Evolutionary conservation across 2,113 vertebrate genomes (phyloP).

Genomic region (Sinocyclocheilus maitianheensis): DNA sequence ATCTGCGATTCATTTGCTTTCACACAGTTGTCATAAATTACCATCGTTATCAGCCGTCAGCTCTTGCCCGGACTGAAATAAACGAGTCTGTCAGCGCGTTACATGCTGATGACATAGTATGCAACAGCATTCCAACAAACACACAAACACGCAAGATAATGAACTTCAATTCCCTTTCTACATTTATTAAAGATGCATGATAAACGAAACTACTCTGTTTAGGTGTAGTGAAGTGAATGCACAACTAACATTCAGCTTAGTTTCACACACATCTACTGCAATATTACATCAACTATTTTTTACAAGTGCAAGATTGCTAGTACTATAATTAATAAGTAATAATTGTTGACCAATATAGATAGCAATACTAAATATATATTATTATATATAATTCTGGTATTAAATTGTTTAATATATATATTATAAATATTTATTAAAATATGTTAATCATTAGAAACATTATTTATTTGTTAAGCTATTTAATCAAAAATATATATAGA

Average conservation of each 20-base stretch:
- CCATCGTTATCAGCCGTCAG: conserved; percentile 29
- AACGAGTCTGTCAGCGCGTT: conserved; percentile 34
- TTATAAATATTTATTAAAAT: too few species aligned
- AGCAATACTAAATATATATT: too few species aligned
- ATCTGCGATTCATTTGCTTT: conserved; percentile 35
- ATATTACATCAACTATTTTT: background rate
- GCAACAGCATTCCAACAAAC: conserved; percentile 10
- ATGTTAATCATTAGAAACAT: too few species aligned
- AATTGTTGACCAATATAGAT: background rate
- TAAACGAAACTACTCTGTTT: background rate
- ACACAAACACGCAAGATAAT: background rate
- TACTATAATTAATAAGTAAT: background rate
- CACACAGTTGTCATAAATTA: conserved; percentile 40
- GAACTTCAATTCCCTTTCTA: background rate
- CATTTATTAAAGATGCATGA: background rate
- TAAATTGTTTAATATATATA: too few species aligned
- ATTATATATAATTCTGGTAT: too few species aligned
- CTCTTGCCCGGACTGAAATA: conserved; percentile 12
- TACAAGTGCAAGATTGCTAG: background rate
- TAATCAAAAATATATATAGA: too few species aligned
- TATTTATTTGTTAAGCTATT: too few species aligned
- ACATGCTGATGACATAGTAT: conserved; percentile 34
- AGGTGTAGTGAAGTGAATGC: background rate
- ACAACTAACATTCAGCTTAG: background rate
- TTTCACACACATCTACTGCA: background rate